These are phyloP conservation scores for Schlechtendalia chinensis DNA, from an alignment of 1,140 invertebrate genomes.

Conservation along the genomic window DNA sequence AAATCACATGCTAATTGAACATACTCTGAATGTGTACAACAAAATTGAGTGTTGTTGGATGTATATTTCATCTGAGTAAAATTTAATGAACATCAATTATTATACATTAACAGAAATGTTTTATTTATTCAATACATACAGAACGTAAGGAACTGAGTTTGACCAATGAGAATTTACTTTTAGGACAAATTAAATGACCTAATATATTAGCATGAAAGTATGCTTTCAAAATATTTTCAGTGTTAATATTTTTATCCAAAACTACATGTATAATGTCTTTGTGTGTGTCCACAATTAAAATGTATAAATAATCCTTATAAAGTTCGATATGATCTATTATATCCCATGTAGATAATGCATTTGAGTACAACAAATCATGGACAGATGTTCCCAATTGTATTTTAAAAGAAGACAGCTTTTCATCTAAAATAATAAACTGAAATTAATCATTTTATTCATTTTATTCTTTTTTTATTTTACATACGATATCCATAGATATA, in stretches of 20 bases:
- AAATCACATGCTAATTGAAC: constrained; percentile 44
- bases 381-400: constrained; percentile 39
- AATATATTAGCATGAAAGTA: constrained; percentile 61
- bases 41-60: constrained; percentile 26
- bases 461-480: not conserved
- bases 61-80: constrained; percentile 11
- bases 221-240: constrained; percentile 59
- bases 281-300: constrained; percentile 73
- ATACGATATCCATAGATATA: too few relatives aligned
- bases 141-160: constrained; percentile 36
- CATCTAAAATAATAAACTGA: constrained; percentile 35
- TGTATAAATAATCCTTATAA: constrained; percentile 69
- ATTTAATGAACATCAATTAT: not conserved
- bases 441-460: too few relatives aligned
- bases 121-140: constrained; percentile 15
- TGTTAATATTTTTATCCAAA: constrained; percentile 57
- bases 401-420: constrained; percentile 32
- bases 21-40: constrained; percentile 30
- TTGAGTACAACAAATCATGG: constrained; percentile 5
- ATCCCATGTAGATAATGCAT: constrained; percentile 18
- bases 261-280: constrained; percentile 61
- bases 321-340: constrained; percentile 36
- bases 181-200: constrained; percentile 53
- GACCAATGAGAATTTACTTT: constrained; percentile 4
- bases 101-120: not conserved